Percentiles rank a stretch among this genome's conserved stretches.
These are phyloP conservation scores for Sycophila texana DNA, from an alignment of 2,888 invertebrate species.

Conservation along the genomic window DNA sequence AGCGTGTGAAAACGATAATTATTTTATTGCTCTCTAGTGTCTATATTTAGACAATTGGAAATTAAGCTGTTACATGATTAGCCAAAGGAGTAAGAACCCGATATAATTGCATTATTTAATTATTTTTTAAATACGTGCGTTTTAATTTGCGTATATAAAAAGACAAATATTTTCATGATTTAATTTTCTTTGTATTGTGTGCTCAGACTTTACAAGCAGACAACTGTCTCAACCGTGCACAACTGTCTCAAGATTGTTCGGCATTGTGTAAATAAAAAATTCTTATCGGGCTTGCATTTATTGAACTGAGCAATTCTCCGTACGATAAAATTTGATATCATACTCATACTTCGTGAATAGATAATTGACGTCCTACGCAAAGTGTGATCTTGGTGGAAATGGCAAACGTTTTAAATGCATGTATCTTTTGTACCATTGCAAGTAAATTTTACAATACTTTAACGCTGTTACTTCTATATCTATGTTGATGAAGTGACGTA, in stretches of 20 bases:
- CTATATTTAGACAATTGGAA: too few species aligned
- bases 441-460: neutral
- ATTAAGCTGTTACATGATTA: too few species aligned
- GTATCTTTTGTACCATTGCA: neutral
- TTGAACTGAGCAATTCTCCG: slow-evolving; percentile 31
- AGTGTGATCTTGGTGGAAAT: neutral
- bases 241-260: slow-evolving; percentile 24
- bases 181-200: neutral
- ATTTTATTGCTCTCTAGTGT: too few species aligned
- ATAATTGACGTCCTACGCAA: slow-evolving; percentile 12
- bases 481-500: too few species aligned
- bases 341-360: slow-evolving; percentile 34
- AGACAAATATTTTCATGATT: neutral
- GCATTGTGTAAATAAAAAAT: slow-evolving; percentile 38
- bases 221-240: slow-evolving; percentile 14
- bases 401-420: neutral
- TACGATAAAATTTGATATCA: slow-evolving; percentile 41
- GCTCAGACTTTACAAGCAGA: neutral
- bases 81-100: too few species aligned
- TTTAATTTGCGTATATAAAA: neutral
- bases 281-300: slow-evolving; percentile 49
- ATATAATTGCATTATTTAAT: too few species aligned
- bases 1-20: too few species aligned
- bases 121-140: too few species aligned
- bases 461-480: too few species aligned